Evolutionary conservation across 2,888 invertebrate genomes (phyloP).

Genomic region (Eremobia ochroleuca): DNA sequence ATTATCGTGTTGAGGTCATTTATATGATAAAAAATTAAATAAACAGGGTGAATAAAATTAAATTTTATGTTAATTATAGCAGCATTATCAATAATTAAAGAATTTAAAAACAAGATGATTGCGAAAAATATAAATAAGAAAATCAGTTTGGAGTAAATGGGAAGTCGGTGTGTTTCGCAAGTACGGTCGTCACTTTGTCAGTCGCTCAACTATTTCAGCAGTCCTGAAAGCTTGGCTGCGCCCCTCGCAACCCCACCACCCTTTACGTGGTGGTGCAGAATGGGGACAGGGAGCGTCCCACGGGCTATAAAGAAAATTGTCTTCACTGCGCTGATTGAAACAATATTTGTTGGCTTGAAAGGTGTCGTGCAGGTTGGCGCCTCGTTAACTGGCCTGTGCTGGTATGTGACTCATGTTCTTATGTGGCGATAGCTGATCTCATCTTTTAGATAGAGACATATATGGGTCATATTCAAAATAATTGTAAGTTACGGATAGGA

Average conservation of each 20-base stretch:
- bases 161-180: slow-evolving; percentile 61
- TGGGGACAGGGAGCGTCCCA: slow-evolving; percentile 89
- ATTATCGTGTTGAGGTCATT: slow-evolving; percentile 15
- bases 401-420: slow-evolving; percentile 27
- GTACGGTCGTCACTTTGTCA: slow-evolving; percentile 80
- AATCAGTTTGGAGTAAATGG: slow-evolving; percentile 27
- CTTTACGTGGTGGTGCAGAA: slow-evolving; percentile 81
- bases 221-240: slow-evolving; percentile 76
- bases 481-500: too few species aligned
- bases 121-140: slow-evolving; percentile 17
- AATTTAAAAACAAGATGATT: slow-evolving; percentile 13
- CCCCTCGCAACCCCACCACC: slow-evolving; percentile 83
- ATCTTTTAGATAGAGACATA: neutral
- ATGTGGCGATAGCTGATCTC: slow-evolving; percentile 25
- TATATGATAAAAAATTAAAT: slow-evolving; percentile 11
- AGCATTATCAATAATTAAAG: neutral
- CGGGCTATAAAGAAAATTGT: slow-evolving; percentile 88
- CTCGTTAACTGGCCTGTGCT: slow-evolving; percentile 49
- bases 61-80: neutral
- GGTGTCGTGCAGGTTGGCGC: slow-evolving; percentile 71
- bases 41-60: neutral
- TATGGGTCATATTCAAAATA: too few species aligned
- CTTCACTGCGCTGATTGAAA: slow-evolving; percentile 87
- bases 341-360: slow-evolving; percentile 82
- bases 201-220: slow-evolving; percentile 79